A percentile compares a stretch with the other conserved stretches of the same genome.
phyloP scores from a whole-genome alignment of 2,113 vertebrate genomes.

The Chloropsis cyanopogon region DNA sequence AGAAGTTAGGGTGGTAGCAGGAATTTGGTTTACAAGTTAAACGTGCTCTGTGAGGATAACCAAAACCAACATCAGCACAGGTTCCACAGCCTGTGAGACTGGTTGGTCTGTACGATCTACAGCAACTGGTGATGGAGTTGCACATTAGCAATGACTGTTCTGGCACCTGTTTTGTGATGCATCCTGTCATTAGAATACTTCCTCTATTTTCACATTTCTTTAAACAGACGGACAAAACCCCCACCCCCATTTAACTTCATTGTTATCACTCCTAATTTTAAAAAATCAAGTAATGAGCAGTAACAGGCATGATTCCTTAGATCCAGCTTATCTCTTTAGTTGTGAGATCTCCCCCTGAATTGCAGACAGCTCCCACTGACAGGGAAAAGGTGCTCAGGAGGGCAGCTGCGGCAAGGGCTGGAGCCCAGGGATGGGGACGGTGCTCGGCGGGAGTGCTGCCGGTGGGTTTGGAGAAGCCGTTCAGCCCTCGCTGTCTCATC shows the following conservation, averaged over 20 bases:
- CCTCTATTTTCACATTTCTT: not conserved
- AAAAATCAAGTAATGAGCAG: not conserved
- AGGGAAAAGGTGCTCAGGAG: not conserved
- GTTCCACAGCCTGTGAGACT: not conserved
- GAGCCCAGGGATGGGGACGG: not conserved
- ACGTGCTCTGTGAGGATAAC: not conserved
- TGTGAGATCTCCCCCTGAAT: not conserved
- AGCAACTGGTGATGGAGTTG: not conserved
- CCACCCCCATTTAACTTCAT: not conserved
- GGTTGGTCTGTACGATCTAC: not conserved
- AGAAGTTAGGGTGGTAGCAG: not conserved
- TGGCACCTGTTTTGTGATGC: not conserved
- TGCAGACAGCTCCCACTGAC: not conserved
- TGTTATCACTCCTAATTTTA: not conserved
- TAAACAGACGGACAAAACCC: not conserved
- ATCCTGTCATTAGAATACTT: not conserved
- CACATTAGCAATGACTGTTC: not conserved
- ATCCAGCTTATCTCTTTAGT: not conserved
- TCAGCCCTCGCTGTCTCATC: not conserved
- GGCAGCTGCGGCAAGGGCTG: no score
- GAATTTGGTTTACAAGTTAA: not conserved
- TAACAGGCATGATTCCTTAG: not conserved
- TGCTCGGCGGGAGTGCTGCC: not conserved
- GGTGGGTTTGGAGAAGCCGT: not conserved
- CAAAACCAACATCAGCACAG: not conserved